Conservation (phyloP, 30 jellyfish, hydroid and myxozoan species). For the Pelagia noctiluca region DNA sequence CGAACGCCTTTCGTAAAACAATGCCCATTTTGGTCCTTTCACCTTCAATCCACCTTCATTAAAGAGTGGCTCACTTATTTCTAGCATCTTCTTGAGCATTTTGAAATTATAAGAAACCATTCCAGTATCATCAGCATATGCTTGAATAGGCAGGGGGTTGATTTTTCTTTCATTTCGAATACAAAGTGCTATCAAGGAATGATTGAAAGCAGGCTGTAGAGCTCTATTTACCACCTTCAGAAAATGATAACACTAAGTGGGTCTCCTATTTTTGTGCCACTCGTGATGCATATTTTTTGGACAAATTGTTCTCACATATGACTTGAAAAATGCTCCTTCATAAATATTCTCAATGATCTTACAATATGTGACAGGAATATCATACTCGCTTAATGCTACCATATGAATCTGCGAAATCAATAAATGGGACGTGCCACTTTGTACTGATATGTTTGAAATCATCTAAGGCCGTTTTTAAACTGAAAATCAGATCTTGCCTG, state of each 20-base stretch:
- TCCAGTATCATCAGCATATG: too few relatives aligned
- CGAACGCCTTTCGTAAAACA: constrained; percentile 24
- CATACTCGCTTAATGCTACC: neutral
- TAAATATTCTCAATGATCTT: neutral
- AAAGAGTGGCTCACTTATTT: too few relatives aligned
- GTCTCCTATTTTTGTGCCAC: too few relatives aligned
- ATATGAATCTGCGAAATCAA: neutral
- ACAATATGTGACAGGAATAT: neutral
- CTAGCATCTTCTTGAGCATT: too few relatives aligned
- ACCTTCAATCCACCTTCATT: too few relatives aligned
- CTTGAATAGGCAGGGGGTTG: too few relatives aligned
- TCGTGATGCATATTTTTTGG: too few relatives aligned
- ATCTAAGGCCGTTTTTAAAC: neutral
- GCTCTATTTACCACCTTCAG: neutral
- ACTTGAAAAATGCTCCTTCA: too few relatives aligned
- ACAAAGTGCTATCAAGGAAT: too few relatives aligned
- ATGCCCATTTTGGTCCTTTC: constrained; percentile 21
- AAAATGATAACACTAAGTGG: neutral
- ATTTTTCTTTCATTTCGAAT: too few relatives aligned
- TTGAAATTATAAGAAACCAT: too few relatives aligned
- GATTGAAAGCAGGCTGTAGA: too few relatives aligned
- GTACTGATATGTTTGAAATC: neutral
- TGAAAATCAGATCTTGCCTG: neutral
- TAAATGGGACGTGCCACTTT: neutral
- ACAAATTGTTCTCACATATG: neutral